Base-by-base conservation (phyloP, 2,888 invertebrate genomes). In the Sphaeridia pumilis region DNA sequence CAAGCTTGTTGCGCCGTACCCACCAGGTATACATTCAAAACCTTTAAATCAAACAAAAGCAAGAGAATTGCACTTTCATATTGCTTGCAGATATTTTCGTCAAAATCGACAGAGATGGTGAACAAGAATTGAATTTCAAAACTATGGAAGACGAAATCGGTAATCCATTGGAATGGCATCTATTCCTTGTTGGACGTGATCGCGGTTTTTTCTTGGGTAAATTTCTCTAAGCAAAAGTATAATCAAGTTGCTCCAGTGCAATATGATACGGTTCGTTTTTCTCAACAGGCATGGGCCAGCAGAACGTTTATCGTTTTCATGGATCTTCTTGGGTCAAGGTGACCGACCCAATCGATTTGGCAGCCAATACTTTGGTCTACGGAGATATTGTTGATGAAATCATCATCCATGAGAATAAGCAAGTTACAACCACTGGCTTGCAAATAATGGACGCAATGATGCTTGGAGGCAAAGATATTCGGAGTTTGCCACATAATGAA, bases 381-480 rank as follows among this genome's bases (percentile, higher is more conserved):
- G 87, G 80, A 0, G 86, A 87, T 71, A 70, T 82, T 34, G 80
- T 84, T 0, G 75, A 74, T 52, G 87, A 87, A 69, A 72, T 77
- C 46, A 72, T 71, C 54, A 81, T 81, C 14, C 49, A 49, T 14
- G 78, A 82, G 69, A 75, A 75, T 2, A 60, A 58, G 38, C 80
- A 81, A 67, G 71, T 74, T 38, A 78, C 76, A 65, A 75, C 75
- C 36, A 75, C 71, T 49, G 75, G 79, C 1, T 68, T 94, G 24
- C 93, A 81, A 66, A 74, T 92, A 17, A 80, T 93, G 48, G 93
- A 94, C 70, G 87, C 83, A 0, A 68, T 78, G 60, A 73, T 79
- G 60, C 73, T 89, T 24, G 87, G 84, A 27, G 83, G 82, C 2
- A 75, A 77, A 28, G 79, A 84, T 66, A 76, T 88, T 20, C 76